Evolutionary conservation across 2,888 invertebrate species (phyloP), one percentile per base, ranked within the genome.

Genomic region (Agriopis aurantiaria): DNA sequence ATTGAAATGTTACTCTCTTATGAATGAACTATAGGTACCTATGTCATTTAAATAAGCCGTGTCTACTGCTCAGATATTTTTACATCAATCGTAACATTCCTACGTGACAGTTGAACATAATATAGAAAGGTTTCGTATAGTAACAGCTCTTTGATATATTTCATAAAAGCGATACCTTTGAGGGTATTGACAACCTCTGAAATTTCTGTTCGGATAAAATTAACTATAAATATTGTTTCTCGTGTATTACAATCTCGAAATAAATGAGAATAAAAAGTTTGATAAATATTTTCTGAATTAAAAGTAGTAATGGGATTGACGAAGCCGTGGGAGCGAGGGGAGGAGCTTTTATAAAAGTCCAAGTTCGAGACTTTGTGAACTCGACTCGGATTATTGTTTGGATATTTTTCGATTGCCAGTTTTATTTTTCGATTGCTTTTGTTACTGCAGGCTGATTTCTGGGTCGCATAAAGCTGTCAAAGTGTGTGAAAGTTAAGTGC

Each of bases 1-100:
- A 88, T 86, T 85, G 86, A 87, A 87, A 84, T 84, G 85, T 85
- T 83, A 83, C 80, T 80, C 78, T 78, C 82, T 75, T 75, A 72
- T 77, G 77, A 79, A 78, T 80, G 71, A 69, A 69, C 11, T 56
- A 77, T 71, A 23, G 17, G 17, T 23, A 23, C 17, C 17, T 23
- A 73, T 73, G 59, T 46, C 71, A 63, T 71, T 67, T 78, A 70
- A 76, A 78, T 78, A 77, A 77, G 76, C 73, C 75, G 8, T 68
- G 11, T 46, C 46, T 57, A 3, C 12, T 46, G 3, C 59, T 48
- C 8, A 12, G 17, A 65, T 51, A n/a, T 46, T 41, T 55, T 12
- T 3, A 55, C 12, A 8, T n/a, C 40, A n/a, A 40, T 33, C n/a
- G n/a, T 40, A 40, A 33, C 10, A 52, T 33, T 52, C 10, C 17